Conservation (phyloP, 1,140 invertebrate species). For the Bombus sylvicola region DNA sequence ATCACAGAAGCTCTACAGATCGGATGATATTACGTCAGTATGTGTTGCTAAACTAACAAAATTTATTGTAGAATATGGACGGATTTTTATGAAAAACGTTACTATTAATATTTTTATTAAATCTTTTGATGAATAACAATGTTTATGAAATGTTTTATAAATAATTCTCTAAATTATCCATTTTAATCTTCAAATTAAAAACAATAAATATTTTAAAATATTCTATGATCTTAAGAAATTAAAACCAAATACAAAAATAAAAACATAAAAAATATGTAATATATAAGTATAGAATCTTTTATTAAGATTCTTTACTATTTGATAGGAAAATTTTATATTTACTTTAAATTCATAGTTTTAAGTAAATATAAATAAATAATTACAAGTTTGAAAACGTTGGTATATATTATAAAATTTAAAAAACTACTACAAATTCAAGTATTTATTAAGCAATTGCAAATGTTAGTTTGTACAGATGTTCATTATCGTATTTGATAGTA, state of each 20-base stretch:
- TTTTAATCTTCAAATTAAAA: not conserved
- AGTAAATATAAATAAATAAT: not conserved
- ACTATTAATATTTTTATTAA: not conserved
- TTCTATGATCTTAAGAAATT: not conserved
- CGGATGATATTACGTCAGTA: slow-evolving; percentile 75
- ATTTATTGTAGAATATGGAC: slow-evolving; percentile 13
- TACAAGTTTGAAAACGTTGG: not conserved
- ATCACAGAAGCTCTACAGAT: slow-evolving; percentile 67
- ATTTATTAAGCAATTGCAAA: not conserved
- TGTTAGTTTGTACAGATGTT: not conserved
- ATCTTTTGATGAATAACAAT: not conserved
- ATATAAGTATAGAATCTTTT: not conserved
- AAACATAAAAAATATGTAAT: not conserved
- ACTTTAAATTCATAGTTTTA: not conserved
- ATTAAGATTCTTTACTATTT: not conserved
- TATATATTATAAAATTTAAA: not conserved
- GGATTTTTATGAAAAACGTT: slow-evolving; percentile 15
- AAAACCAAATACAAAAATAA: not conserved
- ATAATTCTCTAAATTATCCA: not conserved
- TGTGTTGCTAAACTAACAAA: slow-evolving; percentile 54
- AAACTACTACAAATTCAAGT: not conserved
- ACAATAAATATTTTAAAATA: not conserved
- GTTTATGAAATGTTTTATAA: not conserved
- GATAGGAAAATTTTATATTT: not conserved
- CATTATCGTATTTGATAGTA: not conserved